Evolutionary conservation across 2,888 invertebrate species (phyloP).

Genomic region (Dermolepida albohirtum): DNA sequence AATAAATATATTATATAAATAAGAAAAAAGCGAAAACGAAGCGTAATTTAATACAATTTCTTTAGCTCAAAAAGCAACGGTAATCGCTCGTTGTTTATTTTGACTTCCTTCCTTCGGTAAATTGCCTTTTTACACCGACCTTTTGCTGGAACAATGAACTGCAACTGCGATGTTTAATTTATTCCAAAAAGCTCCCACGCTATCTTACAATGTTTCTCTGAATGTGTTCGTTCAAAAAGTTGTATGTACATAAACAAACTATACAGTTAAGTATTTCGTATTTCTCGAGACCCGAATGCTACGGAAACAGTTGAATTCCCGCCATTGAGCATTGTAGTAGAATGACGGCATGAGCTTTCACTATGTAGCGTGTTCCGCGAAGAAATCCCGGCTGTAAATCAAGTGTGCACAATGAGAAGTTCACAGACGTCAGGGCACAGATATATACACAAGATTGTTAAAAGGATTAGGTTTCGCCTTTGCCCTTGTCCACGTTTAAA

Average conservation of each 20-base stretch:
- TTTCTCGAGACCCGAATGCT: neutral
- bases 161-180: slow-evolving; percentile 30
- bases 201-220: slow-evolving; percentile 10
- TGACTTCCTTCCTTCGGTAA: neutral
- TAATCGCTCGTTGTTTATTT: slow-evolving; percentile 5
- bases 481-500: too few species aligned
- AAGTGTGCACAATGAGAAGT: slow-evolving; percentile 51
- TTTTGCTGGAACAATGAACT: slow-evolving; percentile 13
- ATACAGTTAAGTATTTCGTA: slow-evolving; percentile 1
- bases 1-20: too few species aligned
- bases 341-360: neutral
- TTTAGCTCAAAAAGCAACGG: neutral
- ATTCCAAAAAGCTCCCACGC: neutral
- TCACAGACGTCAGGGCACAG: slow-evolving; percentile 41
- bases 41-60: neutral
- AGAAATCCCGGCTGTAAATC: slow-evolving; percentile 53
- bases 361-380: slow-evolving; percentile 36
- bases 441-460: too few species aligned
- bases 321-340: slow-evolving; percentile 3
- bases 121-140: slow-evolving; percentile 18
- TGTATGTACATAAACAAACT: slow-evolving; percentile 26
- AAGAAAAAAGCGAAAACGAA: too few species aligned
- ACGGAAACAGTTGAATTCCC: slow-evolving; percentile 15
- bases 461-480: too few species aligned
- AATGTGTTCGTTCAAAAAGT: slow-evolving; percentile 1